Evolutionary conservation across 2,113 vertebrate genomes (phyloP).

Genomic region (Parotia lawesii): DNA sequence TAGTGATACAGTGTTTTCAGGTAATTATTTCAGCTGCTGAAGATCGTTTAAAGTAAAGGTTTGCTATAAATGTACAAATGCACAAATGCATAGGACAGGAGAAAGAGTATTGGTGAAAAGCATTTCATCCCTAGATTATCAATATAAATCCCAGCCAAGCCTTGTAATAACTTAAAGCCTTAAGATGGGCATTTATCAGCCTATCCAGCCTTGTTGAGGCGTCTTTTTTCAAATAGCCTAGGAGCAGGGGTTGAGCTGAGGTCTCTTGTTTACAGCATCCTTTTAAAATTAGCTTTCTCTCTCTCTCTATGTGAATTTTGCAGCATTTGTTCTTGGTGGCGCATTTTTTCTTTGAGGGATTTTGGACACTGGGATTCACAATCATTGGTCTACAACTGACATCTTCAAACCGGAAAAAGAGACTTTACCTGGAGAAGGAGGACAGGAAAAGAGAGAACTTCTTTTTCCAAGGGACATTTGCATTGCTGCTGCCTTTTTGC

Average conservation of each 20-base stretch:
- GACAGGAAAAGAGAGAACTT: not conserved
- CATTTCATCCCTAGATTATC: not conserved
- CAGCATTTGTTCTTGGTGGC: not conserved
- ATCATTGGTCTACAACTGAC: not conserved
- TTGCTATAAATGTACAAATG: not conserved
- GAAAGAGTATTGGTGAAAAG: not conserved
- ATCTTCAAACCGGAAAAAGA: not conserved
- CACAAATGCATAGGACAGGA: not conserved
- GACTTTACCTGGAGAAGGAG: not conserved
- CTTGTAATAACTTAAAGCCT: not conserved
- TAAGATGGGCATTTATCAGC: not conserved
- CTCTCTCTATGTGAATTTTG: not conserved
- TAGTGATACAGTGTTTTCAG: not conserved
- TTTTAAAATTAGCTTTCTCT: not conserved
- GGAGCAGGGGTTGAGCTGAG: not conserved
- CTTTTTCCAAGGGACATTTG: not conserved
- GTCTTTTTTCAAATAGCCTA: not conserved
- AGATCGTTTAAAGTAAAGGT: not conserved
- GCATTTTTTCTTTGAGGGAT: not conserved
- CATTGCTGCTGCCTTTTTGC: not conserved
- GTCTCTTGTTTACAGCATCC: not conserved
- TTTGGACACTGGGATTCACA: not conserved
- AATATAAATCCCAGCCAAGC: not conserved
- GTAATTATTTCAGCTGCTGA: constrained; percentile 28
- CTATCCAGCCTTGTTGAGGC: not conserved